These are phyloP conservation scores for Apeira syringaria DNA, from an alignment of 2,888 invertebrate genomes.

Conservation along the genomic window DNA sequence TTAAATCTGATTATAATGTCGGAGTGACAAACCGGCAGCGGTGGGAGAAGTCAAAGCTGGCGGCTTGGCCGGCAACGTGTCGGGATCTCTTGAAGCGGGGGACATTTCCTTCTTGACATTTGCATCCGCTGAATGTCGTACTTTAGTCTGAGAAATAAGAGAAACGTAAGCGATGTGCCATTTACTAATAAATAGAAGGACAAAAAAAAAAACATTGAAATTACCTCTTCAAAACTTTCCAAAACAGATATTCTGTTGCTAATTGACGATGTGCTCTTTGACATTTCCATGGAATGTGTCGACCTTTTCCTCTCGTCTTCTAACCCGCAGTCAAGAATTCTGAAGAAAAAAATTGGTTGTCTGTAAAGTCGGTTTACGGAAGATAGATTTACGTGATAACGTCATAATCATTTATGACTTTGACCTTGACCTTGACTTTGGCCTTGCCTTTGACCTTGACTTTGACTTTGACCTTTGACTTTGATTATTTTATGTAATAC, in stretches of 20 bases:
- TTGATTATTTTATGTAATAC: no score
- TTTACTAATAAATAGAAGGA: no score
- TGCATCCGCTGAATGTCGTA: constrained; percentile 60
- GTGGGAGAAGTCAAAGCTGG: constrained; percentile 68
- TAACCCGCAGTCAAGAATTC: constrained; percentile 70
- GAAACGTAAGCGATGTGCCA: neutral
- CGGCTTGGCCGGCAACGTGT: constrained; percentile 45
- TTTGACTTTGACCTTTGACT: no score
- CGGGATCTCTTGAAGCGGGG: constrained; percentile 43
- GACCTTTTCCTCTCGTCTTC: constrained; percentile 62
- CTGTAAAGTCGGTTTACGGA: no score
- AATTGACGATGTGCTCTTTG: constrained; percentile 78
- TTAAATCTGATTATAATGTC: neutral
- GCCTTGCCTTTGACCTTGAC: no score
- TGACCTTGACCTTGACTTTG: no score
- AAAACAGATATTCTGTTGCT: constrained; percentile 70
- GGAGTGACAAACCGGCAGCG: constrained; percentile 66
- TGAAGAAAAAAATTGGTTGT: constrained; percentile 39
- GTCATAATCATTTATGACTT: no score
- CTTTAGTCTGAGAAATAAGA: constrained; percentile 52
- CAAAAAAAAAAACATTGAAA: no score
- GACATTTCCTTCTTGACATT: constrained; percentile 47
- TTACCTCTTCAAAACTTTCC: constrained; percentile 73
- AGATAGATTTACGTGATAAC: no score
- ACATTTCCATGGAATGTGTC: constrained; percentile 78